Evolutionary conservation across 2,888 invertebrate genomes (phyloP).

Genomic region (Aricia artaxerxes): DNA sequence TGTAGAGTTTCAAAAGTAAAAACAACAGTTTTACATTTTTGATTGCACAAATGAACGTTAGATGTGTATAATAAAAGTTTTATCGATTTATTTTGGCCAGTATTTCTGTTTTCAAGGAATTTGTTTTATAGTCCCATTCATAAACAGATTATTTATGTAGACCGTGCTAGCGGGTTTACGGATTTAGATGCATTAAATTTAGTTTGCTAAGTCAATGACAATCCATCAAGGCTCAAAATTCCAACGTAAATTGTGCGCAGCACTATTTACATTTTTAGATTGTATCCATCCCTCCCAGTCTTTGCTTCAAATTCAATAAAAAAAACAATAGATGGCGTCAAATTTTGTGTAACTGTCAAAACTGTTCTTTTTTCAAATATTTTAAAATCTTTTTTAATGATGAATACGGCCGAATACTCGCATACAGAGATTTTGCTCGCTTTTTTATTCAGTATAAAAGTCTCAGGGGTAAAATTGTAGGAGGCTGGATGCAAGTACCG

Average conservation of each 20-base stretch:
- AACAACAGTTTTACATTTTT: neutral
- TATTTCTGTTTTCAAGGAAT: slow-evolving; percentile 27
- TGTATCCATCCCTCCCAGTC: neutral
- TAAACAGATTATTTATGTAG: slow-evolving; percentile 35
- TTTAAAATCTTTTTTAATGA: neutral
- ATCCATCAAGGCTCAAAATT: slow-evolving; percentile 43
- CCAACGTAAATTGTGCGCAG: slow-evolving; percentile 45
- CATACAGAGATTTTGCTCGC: neutral
- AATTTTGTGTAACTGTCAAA: neutral
- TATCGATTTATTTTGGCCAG: slow-evolving; percentile 28
- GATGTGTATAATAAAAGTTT: slow-evolving; percentile 21
- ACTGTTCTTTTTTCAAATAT: neutral
- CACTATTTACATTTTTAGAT: neutral
- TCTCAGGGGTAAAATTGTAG: neutral
- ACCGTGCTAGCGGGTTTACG: slow-evolving; percentile 33
- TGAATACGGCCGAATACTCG: neutral
- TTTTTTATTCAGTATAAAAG: neutral
- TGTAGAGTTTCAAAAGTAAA: slow-evolving; percentile 10
- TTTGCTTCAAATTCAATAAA: neutral
- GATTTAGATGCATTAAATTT: slow-evolving; percentile 42
- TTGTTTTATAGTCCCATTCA: slow-evolving; percentile 37
- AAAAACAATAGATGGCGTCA: slow-evolving; percentile 2
- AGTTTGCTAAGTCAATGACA: slow-evolving; percentile 44
- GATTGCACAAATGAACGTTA: neutral
- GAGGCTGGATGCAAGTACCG: neutral